Base-by-base conservation (phyloP, 2,113 vertebrate genomes). In the Hiodon tergisus region DNA sequence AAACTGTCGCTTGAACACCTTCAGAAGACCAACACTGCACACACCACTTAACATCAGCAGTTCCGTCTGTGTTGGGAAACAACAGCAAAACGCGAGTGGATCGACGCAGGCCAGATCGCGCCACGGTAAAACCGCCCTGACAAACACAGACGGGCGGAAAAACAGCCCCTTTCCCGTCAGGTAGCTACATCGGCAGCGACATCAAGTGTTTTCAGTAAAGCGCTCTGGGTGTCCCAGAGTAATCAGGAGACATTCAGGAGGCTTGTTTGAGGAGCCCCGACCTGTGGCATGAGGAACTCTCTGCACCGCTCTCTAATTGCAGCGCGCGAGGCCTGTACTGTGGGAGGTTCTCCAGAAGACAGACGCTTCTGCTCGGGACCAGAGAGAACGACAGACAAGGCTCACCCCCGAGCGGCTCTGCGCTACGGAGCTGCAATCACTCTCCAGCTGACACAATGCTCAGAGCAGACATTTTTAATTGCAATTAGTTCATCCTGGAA, bases 361-460 rank as follows among this genome's bases (percentile, higher is more conserved):
- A 50, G 57, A 10, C 59, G 16, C 8, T 57, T n/a, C 16, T 8
- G 31, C 4, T 10, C 14, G 17, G 3, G 54, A 16, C 47, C 17
- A 16, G 51, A 76, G 10, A 55, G 10, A 48, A 83, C 84, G 85
- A 85, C 81, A 77, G 79, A 63, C 8, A 57, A 86, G 84, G 78
- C 48, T 31, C 31, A 16, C 8, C 48, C 13, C 75, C 6, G 73
- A 3, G 46, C 8, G 47, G 13, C 16, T 59, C 73, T 10, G 48
- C 75, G 81, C 73, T 61, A 71, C 81, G 82, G 86, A 85, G 83
- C 85, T 83, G 84, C 88, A 89, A 88, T 89, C 89, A 86, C 86
- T 86, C 85, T 87, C 81, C 86, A 87, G 85, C 84, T 84, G 85
- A 86, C 83, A 85, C 83, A 82, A 80, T 86, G 85, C 86, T 85